Conservation (phyloP, 2,797 vertebrate genomes). For the Sternarchorhynchus goeldii region DNA sequence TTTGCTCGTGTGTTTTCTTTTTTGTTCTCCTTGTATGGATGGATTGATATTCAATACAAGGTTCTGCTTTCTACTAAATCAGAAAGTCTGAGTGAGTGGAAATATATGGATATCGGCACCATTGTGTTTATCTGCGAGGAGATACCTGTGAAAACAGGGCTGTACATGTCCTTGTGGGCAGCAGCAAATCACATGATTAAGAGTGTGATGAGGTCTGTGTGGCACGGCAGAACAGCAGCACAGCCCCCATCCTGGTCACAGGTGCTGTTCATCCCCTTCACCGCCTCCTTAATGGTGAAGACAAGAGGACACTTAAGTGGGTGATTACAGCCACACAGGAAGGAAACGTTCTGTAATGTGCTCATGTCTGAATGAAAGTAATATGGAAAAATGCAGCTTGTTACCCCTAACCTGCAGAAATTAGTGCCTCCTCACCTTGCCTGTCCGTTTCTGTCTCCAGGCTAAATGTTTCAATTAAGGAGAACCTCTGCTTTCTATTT, state of each 20-base stretch:
- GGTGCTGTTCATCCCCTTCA: constrained; percentile 54
- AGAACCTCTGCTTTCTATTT: constrained; percentile 54
- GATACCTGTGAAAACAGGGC: constrained; percentile 75
- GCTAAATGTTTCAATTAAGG: constrained; percentile 72
- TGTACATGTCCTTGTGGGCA: constrained; percentile 83
- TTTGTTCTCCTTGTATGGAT: constrained; percentile 48
- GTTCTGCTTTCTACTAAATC: constrained; percentile 11
- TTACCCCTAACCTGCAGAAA: constrained; percentile 49
- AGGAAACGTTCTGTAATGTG: constrained; percentile 49
- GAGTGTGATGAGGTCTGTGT: constrained; percentile 69
- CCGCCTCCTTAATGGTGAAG: constrained; percentile 53
- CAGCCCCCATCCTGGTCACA: constrained; percentile 53
- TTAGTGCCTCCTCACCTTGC: constrained; percentile 48
- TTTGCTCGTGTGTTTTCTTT: constrained; percentile 10
- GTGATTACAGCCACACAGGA: constrained; percentile 50
- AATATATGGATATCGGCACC: constrained; percentile 25
- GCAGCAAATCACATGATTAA: constrained; percentile 65
- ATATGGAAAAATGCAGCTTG: constrained; percentile 49
- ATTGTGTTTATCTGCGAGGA: constrained; percentile 56
- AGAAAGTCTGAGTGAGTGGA: constrained; percentile 5
- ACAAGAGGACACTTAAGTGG: constrained; percentile 61
- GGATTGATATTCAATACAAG: constrained; percentile 44
- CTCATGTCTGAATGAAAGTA: constrained; percentile 40
- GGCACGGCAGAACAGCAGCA: constrained; percentile 56
- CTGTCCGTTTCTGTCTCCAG: constrained; percentile 65